Evolutionary conservation across 2,888 invertebrate genomes (phyloP), one percentile per base, ranked within the genome.

Genomic region (Achlya flavicornis): DNA sequence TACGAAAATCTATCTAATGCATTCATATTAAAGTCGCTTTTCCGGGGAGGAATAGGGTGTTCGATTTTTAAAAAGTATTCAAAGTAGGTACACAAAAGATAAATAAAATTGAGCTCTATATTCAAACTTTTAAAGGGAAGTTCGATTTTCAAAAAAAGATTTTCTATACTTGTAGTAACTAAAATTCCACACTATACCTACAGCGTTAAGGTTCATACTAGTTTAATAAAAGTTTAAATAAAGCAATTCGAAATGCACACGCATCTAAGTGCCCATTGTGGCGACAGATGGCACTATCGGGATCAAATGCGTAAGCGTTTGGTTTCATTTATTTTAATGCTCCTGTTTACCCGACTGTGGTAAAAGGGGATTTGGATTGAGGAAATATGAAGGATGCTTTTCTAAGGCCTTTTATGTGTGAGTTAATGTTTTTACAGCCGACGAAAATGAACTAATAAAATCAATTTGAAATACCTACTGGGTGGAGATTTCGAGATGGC

Each of bases 201-300:
- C 46, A 46, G 26, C 2, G 46, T 46, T 48, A 48, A 16, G 19
- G 53, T 53, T 19, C 1, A 53, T 53, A 6, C 19, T 53, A 10
- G 10, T 19, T 0, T 53, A n/a, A n/a, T 19, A 88, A 87, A 84
- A 85, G 85, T 85, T 81, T 43, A 4, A 4, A 46, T 10, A 46
- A 43, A 43, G 14, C 6, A 43, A 46, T 46, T n/a, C n/a, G 74
- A 84, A 87, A 79, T 88, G 89, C 86, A 86, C 82, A 81, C 84
- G 86, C 90, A 87, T 87, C 89, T 91, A 91, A 92, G 91, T 91
- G 87, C 89, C 86, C 84, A 90, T 90, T 92, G 91, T 91, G 90
- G 90, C 84, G 90, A 87, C 92, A 93, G 93, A 93, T 93, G 93
- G 92, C 86, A 76, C 77, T 76, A 83, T 83, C 73, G 78, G 79